Evolutionary conservation across 2,113 vertebrate genomes (phyloP), one percentile per base, ranked within the genome.

Genomic region (Sitta europaea): DNA sequence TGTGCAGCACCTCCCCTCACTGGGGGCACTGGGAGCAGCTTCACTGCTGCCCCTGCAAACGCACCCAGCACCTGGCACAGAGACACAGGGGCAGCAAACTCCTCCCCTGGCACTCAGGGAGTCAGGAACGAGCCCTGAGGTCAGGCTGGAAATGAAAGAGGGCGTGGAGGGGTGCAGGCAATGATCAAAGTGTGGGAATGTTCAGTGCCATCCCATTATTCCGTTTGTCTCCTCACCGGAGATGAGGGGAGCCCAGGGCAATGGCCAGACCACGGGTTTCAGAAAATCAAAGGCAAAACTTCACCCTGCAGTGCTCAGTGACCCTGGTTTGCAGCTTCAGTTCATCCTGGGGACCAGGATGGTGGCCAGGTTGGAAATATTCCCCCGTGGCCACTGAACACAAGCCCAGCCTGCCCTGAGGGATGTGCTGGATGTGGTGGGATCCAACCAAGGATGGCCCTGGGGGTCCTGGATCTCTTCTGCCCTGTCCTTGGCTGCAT

Each of bases 331-430:
- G 5, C 59, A 0, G 4, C 28, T 70, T 18, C 50, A 21, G 85
- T 47, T 16, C 28, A 45, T 22, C 1, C 0, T 1, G 13, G 57
- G 24, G 12, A 59, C 16, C 47, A 38, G 42, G 35, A 22, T 0
- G 20, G 24, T 12, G 48, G 35, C 15, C 14, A 45, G 47, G 20
- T 12, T 19, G 22, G 33, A 40, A 54, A 53, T 3, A 8, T 18
- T 11, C 27, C 40, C 38, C 45, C 20, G 88, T 17, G 66, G 65
- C 36, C 63, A 1, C 35, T 0, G 40, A 42, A 7, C 35, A n/a
- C 25, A 20, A 11, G 20, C 42, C 35, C 29, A 14, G 5, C 5
- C 31, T 31, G 85, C 47, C 31, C 20, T 15, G 45, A 31, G 29
- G 25, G n/a, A 7, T 18, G 62, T 66, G 80, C 59, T 67, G 76